Percentiles rank a stretch among this genome's conserved stretches.
Conservation (phyloP, 2,888 invertebrate species). For the Heliconius cydno region DNA sequence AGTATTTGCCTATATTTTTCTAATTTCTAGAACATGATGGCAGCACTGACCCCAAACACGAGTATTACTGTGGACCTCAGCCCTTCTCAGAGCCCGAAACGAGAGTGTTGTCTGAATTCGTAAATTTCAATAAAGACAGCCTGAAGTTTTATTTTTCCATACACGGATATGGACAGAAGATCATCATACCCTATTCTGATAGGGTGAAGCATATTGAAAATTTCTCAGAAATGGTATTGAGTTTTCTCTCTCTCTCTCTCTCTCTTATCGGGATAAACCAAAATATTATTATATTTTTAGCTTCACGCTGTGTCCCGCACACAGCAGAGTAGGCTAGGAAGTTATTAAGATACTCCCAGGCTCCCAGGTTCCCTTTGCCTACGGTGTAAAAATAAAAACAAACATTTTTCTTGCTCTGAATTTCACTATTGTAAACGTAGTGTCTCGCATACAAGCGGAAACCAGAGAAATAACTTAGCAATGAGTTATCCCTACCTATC, state of each 20-base stretch:
- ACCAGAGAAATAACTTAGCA: neutral
- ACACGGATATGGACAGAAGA: constrained; percentile 85
- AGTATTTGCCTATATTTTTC: neutral
- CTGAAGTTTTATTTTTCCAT: constrained; percentile 84
- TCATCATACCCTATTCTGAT: constrained; percentile 84
- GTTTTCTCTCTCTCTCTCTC: too few species aligned
- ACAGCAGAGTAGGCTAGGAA: neutral
- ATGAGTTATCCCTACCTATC: too few species aligned
- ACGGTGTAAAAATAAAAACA: too few species aligned
- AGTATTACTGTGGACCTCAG: constrained; percentile 60
- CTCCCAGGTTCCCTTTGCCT: too few species aligned
- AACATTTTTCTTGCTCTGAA: neutral
- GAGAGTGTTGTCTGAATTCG: constrained; percentile 55
- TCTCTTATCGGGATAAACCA: too few species aligned
- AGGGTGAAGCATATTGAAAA: constrained; percentile 72
- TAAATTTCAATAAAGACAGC: constrained; percentile 53
- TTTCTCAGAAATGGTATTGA: constrained; percentile 69
- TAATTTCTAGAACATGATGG: constrained; percentile 57
- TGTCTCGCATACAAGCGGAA: neutral
- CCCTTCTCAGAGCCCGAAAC: constrained; percentile 73
- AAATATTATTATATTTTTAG: too few species aligned
- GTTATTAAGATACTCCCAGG: neutral
- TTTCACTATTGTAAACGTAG: neutral
- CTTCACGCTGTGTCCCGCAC: neutral
- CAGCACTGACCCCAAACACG: constrained; percentile 53